phyloP scores from a whole-genome alignment of 2,113 vertebrate genomes.

The Lampris megalopsis region DNA sequence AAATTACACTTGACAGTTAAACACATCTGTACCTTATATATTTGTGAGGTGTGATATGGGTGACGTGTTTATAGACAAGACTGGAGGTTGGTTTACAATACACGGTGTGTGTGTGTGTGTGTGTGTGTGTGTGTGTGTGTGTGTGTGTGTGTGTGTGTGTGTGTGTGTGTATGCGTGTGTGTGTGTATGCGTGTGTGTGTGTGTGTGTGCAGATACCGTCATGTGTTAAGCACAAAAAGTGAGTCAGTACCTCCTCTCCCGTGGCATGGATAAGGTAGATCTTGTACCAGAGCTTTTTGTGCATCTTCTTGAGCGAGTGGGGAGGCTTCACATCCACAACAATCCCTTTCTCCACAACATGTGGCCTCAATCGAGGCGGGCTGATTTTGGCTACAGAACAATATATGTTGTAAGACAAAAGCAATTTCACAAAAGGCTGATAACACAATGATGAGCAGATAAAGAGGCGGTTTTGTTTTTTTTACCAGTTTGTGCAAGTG shows the following conservation, averaged over 20 bases:
- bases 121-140: neutral
- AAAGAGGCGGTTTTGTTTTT: too few species aligned
- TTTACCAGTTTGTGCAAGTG: too few species aligned
- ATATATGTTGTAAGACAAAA: too few species aligned
- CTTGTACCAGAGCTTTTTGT: conserved; percentile 60
- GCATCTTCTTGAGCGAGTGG: conserved; percentile 62
- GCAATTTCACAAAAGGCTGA: too few species aligned
- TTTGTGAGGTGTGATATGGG: too few species aligned
- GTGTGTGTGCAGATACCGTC: neutral
- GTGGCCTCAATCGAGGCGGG: conserved; percentile 68
- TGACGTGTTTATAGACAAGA: too few species aligned
- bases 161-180: conserved; percentile 12
- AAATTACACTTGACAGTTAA: too few species aligned
- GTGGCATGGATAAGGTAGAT: conserved; percentile 65
- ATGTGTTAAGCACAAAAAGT: neutral
- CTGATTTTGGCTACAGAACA: conserved; percentile 74
- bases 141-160: neutral
- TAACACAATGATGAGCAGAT: too few species aligned
- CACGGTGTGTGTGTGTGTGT: neutral
- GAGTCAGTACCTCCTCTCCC: conserved; percentile 63
- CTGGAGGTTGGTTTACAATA: too few species aligned
- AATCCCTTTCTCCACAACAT: conserved; percentile 53
- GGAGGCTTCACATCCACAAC: conserved; percentile 71
- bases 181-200: neutral
- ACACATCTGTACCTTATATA: too few species aligned